Base-by-base conservation (phyloP, 1,140 invertebrate genomes). In the Rhopalosiphum padi region DNA sequence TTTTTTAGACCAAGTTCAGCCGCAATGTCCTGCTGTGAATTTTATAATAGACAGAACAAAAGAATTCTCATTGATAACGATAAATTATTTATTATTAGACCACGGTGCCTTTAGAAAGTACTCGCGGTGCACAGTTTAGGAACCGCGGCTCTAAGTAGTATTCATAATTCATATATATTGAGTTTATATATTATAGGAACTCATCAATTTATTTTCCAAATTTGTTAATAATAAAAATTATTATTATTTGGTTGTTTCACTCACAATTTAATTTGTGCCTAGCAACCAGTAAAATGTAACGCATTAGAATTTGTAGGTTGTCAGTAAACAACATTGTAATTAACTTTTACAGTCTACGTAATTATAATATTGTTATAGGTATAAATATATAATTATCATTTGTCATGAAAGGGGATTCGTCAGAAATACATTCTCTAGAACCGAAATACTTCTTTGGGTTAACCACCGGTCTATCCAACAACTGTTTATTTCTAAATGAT, bases 401-500 rank as follows among this genome's bases (percentile, higher is more conserved):
- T 8, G 23, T 37, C 83, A 41, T 85, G 83, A 46, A 86, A 83
- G 35, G 41, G 22, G 82, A 83, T 15, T 43, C 23, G 23, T 90
- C 51, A 18, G 35, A 90, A n/a, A 43, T 94, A 85, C 95, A 95
- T 21, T 85, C 94, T 25, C 90, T 96, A 48, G 95, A 96, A 94
- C 96, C 96, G 4, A 95, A 95, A 51, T 95, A 96, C 35, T 95
- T 97, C 77, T 96, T 96, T 88, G 97, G 97, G 3, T 94, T 97
- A 48, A 95, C 96, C 91, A 96, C 96, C 0, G 95, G 96, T 93
- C 95, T 97, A 22, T 94, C 95, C 86, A 96, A 96, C 82, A 97
- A 97, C 95, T 96, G 96, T 5, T 96, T 97, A 94, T 97, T 96
- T 94, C 94, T 97, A 68, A 96, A 96, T 18, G 97, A 97, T 94